phyloP scores from a whole-genome alignment of 1,140 invertebrate species.

The Drosophila elegans region DNA sequence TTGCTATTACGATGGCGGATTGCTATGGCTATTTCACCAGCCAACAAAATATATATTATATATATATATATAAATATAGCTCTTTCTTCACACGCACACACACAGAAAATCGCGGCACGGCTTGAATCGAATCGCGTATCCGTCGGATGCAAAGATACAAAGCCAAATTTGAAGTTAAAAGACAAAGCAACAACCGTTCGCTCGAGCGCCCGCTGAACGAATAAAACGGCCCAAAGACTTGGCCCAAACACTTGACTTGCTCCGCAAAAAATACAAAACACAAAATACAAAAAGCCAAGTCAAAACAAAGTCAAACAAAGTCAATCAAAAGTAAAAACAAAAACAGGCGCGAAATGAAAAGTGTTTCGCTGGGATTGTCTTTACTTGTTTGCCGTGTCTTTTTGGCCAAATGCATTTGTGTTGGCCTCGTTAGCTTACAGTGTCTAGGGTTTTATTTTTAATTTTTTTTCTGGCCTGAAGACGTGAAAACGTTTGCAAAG shows the following conservation, averaged over 20 bases:
- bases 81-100: constrained; percentile 78
- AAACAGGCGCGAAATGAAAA: constrained; percentile 53
- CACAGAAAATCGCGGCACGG: constrained; percentile 38
- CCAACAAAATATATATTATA: constrained; percentile 49
- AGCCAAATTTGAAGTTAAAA: constrained; percentile 31
- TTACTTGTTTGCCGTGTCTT: constrained; percentile 30
- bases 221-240: constrained; percentile 63
- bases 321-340: constrained; percentile 26
- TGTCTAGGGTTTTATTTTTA: neutral
- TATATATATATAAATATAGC: constrained; percentile 62
- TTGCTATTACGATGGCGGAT: constrained; percentile 42
- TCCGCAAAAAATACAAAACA: constrained; percentile 12
- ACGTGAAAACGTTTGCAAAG: constrained; percentile 76
- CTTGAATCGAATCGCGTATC: constrained; percentile 59
- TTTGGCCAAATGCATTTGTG: constrained; percentile 74
- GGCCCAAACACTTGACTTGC: constrained; percentile 57
- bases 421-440: constrained; percentile 52
- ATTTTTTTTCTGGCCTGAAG: constrained; percentile 17
- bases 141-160: constrained; percentile 64
- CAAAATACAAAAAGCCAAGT: constrained; percentile 14
- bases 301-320: constrained; percentile 53
- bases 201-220: constrained; percentile 73
- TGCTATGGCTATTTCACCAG: constrained; percentile 57
- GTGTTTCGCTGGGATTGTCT: constrained; percentile 38
- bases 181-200: constrained; percentile 80